Base-by-base conservation (phyloP, 2,888 invertebrate species). In the Oligia strigilis region DNA sequence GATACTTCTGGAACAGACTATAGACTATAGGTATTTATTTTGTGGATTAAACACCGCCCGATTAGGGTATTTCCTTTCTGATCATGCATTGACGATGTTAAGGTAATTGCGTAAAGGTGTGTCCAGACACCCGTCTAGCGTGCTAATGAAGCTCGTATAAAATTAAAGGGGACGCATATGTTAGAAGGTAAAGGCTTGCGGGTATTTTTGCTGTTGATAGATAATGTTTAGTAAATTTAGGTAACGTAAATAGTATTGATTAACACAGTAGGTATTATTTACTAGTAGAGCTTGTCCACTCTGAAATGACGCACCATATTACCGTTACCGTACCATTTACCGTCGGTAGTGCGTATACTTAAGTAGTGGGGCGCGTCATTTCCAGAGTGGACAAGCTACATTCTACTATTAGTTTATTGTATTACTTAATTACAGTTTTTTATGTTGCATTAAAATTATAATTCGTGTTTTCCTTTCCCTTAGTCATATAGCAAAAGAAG, bases 41-140 rank as follows among this genome's bases (percentile, higher is more conserved):
- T 58, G 8, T 49, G 1, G 40, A 65, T 60, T 46, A 29, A 58
- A 36, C 17, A 17, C 36, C 11, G 8, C 14, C 46, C 2, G 29
- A 36, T 83, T 49, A 78, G 55, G 46, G 17, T 5, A 60, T 60
- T 46, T 58, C 0, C n/a, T 49, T 62, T 46, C 43, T 14, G 62
- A 49, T 55, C 74, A 78, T 70, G 36, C 49, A 65, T 46, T 67
- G 80, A 62, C 60, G 72, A 73, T 70, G 82, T 76, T 80, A 80
- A 73, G 70, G 65, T 85, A 82, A 85, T 83, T 66, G 11, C 60
- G 36, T 82, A 62, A 82, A 82, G 76, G 43, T 82, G 82, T 75
- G 82, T 65, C 58, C 82, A 80, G 82, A 65, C 82, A 69, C 43
- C 77, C 52, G 82, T 82, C 76, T 49, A 73, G 77, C 69, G n/a